Percentiles rank a stretch among this genome's conserved stretches.
Conservation (phyloP, 2,888 invertebrate genomes). For the Xanthia togata region DNA sequence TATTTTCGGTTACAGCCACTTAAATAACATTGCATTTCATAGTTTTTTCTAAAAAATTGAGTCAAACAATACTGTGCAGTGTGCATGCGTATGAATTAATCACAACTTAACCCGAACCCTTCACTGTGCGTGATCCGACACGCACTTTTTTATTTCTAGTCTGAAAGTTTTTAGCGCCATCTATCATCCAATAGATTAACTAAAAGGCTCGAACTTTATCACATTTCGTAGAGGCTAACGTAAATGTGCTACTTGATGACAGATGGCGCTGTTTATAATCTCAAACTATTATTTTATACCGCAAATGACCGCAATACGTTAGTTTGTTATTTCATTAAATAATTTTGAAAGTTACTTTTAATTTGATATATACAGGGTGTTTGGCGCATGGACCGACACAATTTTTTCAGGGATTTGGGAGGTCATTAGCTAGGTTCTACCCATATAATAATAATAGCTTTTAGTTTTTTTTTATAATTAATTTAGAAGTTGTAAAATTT, state of each 20-base stretch:
- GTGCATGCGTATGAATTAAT: too few species aligned
- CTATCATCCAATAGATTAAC: constrained; percentile 16
- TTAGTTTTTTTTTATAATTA: too few species aligned
- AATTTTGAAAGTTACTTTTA: not conserved
- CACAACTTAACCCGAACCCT: not conserved
- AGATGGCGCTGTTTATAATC: constrained; percentile 41
- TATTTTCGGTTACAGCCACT: too few species aligned
- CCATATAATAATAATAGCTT: too few species aligned
- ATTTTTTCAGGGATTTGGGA: too few species aligned
- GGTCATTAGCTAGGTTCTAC: too few species aligned
- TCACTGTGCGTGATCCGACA: not conserved
- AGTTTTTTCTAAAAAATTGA: too few species aligned
- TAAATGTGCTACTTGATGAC: constrained; percentile 9
- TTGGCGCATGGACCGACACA: too few species aligned
- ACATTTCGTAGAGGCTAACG: too few species aligned
- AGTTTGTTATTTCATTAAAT: not conserved
- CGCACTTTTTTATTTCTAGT: not conserved
- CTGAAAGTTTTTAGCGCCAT: constrained; percentile 4
- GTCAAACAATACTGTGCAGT: not conserved
- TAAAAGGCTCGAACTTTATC: not conserved
- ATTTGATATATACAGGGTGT: not conserved
- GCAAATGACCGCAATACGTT: not conserved
- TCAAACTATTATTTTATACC: not conserved
- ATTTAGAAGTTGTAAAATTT: too few species aligned
- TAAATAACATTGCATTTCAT: too few species aligned